These are phyloP conservation scores for Stenichneumon culpator DNA, from an alignment of 2,888 invertebrate species.

Conservation along the genomic window DNA sequence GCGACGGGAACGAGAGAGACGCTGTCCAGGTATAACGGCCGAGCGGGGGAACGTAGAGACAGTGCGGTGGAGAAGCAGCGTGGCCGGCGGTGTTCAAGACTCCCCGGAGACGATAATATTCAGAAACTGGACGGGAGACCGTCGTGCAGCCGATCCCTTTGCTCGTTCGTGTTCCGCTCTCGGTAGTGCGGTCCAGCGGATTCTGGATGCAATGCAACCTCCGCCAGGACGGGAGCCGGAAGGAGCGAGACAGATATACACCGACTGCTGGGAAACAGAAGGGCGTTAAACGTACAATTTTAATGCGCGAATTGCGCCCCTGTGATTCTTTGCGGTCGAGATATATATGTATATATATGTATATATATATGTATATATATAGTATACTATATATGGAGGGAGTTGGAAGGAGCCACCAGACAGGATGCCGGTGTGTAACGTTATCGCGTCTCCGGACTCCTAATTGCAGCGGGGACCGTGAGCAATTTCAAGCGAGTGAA, in stretches of 20 bases:
- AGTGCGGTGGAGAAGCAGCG: constrained; percentile 10
- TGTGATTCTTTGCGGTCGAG: too few species aligned
- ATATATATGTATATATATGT: too few species aligned
- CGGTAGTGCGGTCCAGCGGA: constrained; percentile 49
- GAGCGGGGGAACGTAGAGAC: not conserved
- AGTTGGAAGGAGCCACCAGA: not conserved
- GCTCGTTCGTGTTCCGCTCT: constrained; percentile 55
- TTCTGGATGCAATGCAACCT: constrained; percentile 7
- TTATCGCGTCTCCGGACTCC: constrained; percentile 65
- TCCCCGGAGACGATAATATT: constrained; percentile 65
- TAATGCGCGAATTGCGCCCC: too few species aligned
- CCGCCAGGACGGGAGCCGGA: not conserved
- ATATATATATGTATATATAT: too few species aligned
- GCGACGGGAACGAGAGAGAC: not conserved
- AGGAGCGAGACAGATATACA: not conserved
- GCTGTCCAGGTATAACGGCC: constrained; percentile 35
- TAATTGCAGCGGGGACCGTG: constrained; percentile 64
- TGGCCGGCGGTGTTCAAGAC: constrained; percentile 44
- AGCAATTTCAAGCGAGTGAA: constrained; percentile 57
- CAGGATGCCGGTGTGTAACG: constrained; percentile 43
- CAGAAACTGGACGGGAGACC: constrained; percentile 58
- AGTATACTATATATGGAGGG: not conserved
- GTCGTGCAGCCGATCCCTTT: constrained; percentile 54
- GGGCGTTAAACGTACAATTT: too few species aligned
- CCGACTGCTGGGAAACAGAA: too few species aligned